Conservation (phyloP, 2,113 vertebrate species). For the Oncorhynchus nerka region DNA sequence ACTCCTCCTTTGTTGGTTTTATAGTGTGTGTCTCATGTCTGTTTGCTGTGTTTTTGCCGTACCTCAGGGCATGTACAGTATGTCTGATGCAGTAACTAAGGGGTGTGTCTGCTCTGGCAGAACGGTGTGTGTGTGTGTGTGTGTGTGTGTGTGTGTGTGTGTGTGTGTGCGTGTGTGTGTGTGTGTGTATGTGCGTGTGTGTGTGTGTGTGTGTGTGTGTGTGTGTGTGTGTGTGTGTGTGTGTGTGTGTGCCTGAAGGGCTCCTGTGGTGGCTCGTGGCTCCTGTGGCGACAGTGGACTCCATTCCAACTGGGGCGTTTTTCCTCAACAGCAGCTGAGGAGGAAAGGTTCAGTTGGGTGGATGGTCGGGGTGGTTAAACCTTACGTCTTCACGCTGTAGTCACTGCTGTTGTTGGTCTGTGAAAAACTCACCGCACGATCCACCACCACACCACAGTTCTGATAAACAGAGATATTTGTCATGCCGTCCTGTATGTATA, state of each 20-base stretch:
- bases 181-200: not conserved
- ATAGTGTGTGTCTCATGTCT: not conserved
- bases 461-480: no score
- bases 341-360: conserved; percentile 22
- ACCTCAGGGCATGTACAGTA: conserved; percentile 30
- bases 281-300: conserved; percentile 37
- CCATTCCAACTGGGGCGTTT: no score
- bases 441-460: conserved; percentile 14
- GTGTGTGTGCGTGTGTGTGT: not conserved
- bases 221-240: not conserved
- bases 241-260: not conserved
- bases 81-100: conserved; percentile 3
- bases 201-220: not conserved
- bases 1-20: not conserved
- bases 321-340: not conserved
- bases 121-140: not conserved
- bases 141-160: not conserved
- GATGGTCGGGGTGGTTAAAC: conserved; percentile 29
- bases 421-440: conserved; percentile 32
- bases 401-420: conserved; percentile 18
- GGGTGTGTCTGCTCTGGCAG: conserved; percentile 41
- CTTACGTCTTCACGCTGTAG: conserved; percentile 25
- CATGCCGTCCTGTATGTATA: no score
- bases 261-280: conserved; percentile 14
- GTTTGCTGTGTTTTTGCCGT: conserved; percentile 27